These are phyloP conservation scores for Centrocercus urophasianus DNA, from an alignment of 2,113 vertebrate species.

Conservation along the genomic window DNA sequence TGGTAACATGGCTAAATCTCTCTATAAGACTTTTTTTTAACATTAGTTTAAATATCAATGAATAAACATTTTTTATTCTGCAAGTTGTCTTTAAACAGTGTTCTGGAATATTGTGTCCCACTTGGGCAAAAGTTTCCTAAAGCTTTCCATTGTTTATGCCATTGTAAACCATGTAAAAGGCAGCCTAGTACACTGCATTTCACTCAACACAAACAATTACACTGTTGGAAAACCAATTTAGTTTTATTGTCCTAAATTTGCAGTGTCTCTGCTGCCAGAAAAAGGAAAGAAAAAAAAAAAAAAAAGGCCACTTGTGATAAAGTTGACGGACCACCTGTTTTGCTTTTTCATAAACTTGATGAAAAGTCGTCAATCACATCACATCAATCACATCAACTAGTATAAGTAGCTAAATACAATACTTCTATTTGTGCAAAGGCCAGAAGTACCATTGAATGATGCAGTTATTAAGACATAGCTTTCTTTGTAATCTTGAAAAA, in stretches of 20 bases:
- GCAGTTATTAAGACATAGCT: not conserved
- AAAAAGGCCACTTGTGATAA: not conserved
- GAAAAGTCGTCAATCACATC: not conserved
- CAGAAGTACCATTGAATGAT: not conserved
- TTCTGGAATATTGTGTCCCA: not conserved
- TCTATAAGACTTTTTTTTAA: not conserved
- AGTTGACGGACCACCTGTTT: not conserved
- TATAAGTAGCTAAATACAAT: not conserved
- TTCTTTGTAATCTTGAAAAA: not conserved
- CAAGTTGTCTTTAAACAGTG: not conserved
- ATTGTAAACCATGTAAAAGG: not conserved
- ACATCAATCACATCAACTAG: not conserved
- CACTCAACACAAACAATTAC: not conserved
- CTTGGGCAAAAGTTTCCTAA: not conserved
- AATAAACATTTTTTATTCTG: not conserved
- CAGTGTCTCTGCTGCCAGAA: not conserved
- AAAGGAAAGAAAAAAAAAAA: not conserved
- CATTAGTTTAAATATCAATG: not conserved
- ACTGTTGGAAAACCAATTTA: not conserved
- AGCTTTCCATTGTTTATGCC: not conserved
- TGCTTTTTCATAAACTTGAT: not conserved
- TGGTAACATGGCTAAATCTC: not conserved
- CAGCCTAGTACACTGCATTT: not conserved
- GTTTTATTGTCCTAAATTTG: not conserved
- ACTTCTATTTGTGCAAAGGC: not conserved